Base-by-base conservation (phyloP, 2,113 vertebrate genomes). In the Myotis yumanensis region DNA sequence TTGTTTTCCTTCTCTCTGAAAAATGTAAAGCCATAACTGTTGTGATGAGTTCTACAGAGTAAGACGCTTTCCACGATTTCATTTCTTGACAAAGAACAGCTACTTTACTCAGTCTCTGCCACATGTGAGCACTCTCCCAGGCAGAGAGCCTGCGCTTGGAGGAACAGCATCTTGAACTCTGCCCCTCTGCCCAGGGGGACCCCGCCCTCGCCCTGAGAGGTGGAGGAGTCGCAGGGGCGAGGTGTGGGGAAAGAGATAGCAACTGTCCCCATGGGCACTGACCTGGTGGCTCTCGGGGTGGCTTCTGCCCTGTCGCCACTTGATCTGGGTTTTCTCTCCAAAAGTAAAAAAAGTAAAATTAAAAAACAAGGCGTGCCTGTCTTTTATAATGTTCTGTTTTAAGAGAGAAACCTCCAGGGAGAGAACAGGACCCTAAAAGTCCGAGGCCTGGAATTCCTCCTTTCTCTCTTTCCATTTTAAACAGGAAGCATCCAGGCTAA, bases 401-500 rank as follows among this genome's bases (percentile, higher is more conserved):
- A 97, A 98, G 97, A 90, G 91, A 94, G 92, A 96, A 89, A 43
- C 98, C 98, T 97, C 98, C 80, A 54, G 96, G 96, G 98, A 98
- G 35, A 92, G 54, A 95, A 86, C 80, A 97, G 97, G 96, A 97
- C 98, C 98, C 98, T 98, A 95, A 98, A 98, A 98, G 95, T 98
- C 97, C 97, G 97, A 97, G 98, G 98, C 97, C 98, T 98, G 98
- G 98, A 98, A 98, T 98, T 98, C 97, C 97, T 98, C 97, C 97
- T 97, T 97, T 98, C 97, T 96, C 98, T 98, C 97, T 97, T 98
- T 98, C 97, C 97, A 98, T 98, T 98, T 98, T 97, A 98, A 98
- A 99, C 98, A 98, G 98, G 98, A 99, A 99, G 98, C 98, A 97
- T 98, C 98, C 98, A 97, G 87, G 96, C 98, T 98, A 98, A 98